A percentile compares a stretch with the other conserved stretches of the same genome.
phyloP scores from a whole-genome alignment of 2,113 vertebrate genomes.

The Phalacrocorax brasilianus region DNA sequence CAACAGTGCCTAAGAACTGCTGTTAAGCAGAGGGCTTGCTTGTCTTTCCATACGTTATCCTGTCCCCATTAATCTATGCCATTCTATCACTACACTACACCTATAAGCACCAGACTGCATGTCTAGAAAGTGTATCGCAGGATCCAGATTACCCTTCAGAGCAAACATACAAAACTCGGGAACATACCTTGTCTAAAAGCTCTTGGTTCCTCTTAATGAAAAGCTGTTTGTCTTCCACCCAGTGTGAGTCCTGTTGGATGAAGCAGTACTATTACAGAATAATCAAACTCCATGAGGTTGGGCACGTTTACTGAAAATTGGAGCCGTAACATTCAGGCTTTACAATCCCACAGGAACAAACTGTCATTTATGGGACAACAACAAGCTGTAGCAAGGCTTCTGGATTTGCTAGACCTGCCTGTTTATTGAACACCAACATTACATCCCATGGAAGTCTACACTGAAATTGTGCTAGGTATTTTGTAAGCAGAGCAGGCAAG shows the following conservation, averaged over 20 bases:
- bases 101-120: not conserved
- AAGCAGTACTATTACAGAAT: slow-evolving; percentile 57
- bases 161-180: not conserved
- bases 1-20: not conserved
- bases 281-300: slow-evolving; percentile 22
- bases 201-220: slow-evolving; percentile 97
- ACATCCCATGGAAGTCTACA: not conserved
- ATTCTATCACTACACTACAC: not conserved
- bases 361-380: not conserved
- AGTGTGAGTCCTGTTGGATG: slow-evolving; percentile 90
- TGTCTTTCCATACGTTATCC: not conserved
- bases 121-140: not conserved
- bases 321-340: not conserved
- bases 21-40: not conserved
- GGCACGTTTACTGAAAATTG: not conserved
- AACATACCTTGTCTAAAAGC: slow-evolving; percentile 91
- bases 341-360: not conserved
- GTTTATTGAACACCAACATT: not conserved
- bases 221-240: slow-evolving; percentile 98
- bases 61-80: not conserved
- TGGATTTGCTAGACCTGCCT: not conserved
- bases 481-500: not conserved
- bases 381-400: not conserved
- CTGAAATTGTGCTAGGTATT: not conserved
- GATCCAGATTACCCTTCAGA: not conserved